These are phyloP conservation scores for Urocyon cinereoargenteus DNA, from an alignment of 2,797 vertebrate species.

Conservation along the genomic window DNA sequence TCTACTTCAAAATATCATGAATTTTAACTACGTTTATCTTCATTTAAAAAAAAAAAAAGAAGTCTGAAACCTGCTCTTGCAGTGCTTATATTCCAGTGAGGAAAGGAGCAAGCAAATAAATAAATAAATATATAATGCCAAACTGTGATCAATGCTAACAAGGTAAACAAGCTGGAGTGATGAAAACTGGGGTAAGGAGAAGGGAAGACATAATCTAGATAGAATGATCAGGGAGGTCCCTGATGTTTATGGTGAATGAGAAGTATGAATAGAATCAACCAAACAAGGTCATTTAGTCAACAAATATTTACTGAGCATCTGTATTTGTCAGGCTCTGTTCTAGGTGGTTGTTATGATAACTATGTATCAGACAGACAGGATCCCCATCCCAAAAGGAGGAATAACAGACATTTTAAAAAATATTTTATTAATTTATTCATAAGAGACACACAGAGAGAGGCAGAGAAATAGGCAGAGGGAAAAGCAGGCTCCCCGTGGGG, in stretches of 20 bases:
- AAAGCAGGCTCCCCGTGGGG: no score
- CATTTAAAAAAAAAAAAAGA: not conserved
- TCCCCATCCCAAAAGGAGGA: not conserved
- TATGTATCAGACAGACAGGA: not conserved
- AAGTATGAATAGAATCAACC: not conserved
- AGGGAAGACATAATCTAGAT: not conserved
- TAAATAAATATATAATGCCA: not conserved
- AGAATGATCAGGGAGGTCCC: not conserved
- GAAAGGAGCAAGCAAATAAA: not conserved
- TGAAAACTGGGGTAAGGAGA: not conserved
- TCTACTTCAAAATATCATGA: not conserved
- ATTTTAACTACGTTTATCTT: conserved; percentile 31
- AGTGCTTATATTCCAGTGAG: not conserved
- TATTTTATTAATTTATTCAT: no score
- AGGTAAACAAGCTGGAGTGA: not conserved
- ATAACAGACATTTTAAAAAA: not conserved
- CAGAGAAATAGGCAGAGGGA: no score
- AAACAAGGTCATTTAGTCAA: conserved; percentile 44
- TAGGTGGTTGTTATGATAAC: not conserved
- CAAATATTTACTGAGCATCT: not conserved
- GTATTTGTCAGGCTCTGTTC: not conserved
- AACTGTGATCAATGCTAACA: conserved; percentile 30
- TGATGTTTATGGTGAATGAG: conserved; percentile 2
- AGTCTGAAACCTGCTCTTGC: not conserved
- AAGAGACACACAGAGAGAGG: no score